A percentile compares a stretch with the other conserved stretches of the same genome.
phyloP scores from a whole-genome alignment of 2,113 vertebrate genomes.

The Rhadina sibilatrix region DNA sequence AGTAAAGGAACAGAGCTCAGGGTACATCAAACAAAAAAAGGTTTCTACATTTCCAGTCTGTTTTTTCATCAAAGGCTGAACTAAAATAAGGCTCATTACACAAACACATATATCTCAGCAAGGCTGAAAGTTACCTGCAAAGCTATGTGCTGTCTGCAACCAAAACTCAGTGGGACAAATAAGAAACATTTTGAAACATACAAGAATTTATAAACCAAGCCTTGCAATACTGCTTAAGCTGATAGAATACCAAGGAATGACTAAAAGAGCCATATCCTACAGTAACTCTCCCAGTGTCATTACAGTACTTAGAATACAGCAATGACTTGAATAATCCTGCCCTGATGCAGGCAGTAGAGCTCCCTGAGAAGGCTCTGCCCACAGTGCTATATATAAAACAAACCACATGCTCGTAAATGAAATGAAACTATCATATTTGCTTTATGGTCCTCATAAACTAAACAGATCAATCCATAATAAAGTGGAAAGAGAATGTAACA shows the following conservation, averaged over 20 bases:
- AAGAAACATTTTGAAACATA: background rate
- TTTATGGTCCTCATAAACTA: constrained; percentile 8
- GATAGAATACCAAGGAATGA: background rate
- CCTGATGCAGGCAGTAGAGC: background rate
- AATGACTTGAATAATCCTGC: background rate
- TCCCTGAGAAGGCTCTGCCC: background rate
- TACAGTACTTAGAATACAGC: background rate
- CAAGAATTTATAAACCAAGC: background rate
- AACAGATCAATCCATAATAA: constrained; percentile 22
- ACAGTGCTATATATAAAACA: background rate
- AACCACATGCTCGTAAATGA: background rate
- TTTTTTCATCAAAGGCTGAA: background rate
- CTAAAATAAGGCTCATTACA: background rate
- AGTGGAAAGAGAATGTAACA: background rate
- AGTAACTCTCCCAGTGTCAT: background rate
- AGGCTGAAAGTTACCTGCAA: background rate
- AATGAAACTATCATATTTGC: background rate
- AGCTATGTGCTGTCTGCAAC: background rate
- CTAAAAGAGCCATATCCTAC: background rate
- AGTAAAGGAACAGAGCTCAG: background rate
- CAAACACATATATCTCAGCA: background rate
- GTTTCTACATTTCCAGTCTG: background rate
- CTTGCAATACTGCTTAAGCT: background rate
- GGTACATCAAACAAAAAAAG: background rate
- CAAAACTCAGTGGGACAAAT: background rate